Conservation (phyloP, 2,888 invertebrate genomes). For the Notocelia uddmanniana region DNA sequence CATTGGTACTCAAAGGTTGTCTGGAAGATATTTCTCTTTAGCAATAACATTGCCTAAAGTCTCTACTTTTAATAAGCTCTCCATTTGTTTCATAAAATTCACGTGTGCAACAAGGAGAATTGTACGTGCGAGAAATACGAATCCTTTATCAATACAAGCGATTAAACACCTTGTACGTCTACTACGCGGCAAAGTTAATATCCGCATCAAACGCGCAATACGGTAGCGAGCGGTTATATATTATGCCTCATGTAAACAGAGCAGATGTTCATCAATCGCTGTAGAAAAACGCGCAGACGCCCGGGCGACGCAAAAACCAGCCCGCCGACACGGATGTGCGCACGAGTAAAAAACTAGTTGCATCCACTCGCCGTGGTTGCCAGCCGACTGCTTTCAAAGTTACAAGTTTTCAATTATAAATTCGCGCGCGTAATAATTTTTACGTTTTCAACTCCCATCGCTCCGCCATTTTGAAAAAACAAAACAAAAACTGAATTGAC, state of each 20-base stretch:
- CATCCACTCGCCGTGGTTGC: constrained; percentile 57
- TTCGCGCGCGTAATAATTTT: too few species aligned
- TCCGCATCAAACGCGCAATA: constrained; percentile 32
- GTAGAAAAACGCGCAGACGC: constrained; percentile 70
- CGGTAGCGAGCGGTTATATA: constrained; percentile 37
- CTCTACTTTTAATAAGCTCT: too few species aligned
- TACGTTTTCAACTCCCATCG: too few species aligned
- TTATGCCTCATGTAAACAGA: constrained; percentile 62
- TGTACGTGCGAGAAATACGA: not conserved
- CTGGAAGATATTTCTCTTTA: too few species aligned
- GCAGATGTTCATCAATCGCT: constrained; percentile 73
- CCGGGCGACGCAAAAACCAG: constrained; percentile 71
- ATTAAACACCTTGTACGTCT: not conserved
- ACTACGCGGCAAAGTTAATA: not conserved
- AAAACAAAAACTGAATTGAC: too few species aligned
- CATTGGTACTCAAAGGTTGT: too few species aligned
- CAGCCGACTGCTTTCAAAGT: constrained; percentile 3
- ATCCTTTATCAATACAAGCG: not conserved
- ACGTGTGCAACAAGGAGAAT: too few species aligned
- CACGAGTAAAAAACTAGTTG: constrained; percentile 67
- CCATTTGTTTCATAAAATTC: too few species aligned
- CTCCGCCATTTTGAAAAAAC: too few species aligned
- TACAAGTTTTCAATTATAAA: not conserved
- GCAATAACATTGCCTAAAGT: too few species aligned
- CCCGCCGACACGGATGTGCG: constrained; percentile 73